Conservation (phyloP, 1,140 invertebrate genomes). For the Coenobita brevimanus region DNA sequence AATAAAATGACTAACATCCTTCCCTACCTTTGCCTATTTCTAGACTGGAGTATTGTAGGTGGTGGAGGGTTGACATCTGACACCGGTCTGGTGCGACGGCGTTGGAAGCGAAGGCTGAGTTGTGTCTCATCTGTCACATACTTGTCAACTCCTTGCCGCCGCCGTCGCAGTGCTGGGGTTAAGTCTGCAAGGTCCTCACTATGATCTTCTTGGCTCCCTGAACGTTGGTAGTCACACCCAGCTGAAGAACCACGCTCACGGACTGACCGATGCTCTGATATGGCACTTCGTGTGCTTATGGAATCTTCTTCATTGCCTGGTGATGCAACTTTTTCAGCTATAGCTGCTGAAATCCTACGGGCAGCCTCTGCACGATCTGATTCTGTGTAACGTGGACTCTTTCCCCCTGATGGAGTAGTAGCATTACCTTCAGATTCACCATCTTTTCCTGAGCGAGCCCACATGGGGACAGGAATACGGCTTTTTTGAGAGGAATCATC, state of each 20-base stretch:
- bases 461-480: constrained; percentile 68
- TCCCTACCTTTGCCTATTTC: constrained; percentile 61
- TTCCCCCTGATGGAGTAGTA: constrained; percentile 58
- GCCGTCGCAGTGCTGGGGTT: constrained; percentile 79
- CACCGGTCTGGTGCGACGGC: constrained; percentile 75
- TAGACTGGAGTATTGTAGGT: constrained; percentile 61
- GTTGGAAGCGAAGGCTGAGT: constrained; percentile 82
- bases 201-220: constrained; percentile 67
- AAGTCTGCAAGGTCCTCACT: constrained; percentile 72
- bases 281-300: constrained; percentile 54
- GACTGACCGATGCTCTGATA: constrained; percentile 50
- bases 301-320: constrained; percentile 66
- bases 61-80: constrained; percentile 68
- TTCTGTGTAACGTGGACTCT: constrained; percentile 55
- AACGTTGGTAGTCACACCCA: constrained; percentile 50
- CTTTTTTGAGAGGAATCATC: constrained; percentile 62
- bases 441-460: constrained; percentile 58
- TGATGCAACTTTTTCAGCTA: constrained; percentile 60
- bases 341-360: constrained; percentile 48
- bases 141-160: constrained; percentile 82
- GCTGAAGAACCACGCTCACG: constrained; percentile 48
- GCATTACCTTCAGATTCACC: constrained; percentile 56
- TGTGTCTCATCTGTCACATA: constrained; percentile 84
- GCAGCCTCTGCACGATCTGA: constrained; percentile 57
- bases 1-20: too few relatives aligned